Percentiles rank a stretch among this genome's conserved stretches.
Conservation (phyloP, 2,113 vertebrate genomes). For the Mustelus asterias region DNA sequence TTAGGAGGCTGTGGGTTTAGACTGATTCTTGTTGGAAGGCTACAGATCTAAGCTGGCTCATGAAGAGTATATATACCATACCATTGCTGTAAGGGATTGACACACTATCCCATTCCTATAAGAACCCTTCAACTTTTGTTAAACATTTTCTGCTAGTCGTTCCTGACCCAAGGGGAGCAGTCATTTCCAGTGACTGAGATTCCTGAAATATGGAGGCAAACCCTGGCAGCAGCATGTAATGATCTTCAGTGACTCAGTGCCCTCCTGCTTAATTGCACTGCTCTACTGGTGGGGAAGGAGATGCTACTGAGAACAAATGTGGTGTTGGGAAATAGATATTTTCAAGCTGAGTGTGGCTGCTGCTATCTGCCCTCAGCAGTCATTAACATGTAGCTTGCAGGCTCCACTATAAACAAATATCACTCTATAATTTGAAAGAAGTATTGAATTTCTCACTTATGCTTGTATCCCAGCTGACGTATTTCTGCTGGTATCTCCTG, state of each 20-base stretch:
- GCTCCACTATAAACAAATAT: neutral
- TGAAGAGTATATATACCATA: neutral
- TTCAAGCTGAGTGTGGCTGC: neutral
- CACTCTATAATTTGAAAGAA: neutral
- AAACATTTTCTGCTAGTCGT: neutral
- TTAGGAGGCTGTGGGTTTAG: neutral
- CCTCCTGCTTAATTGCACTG: neutral
- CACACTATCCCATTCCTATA: neutral
- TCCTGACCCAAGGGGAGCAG: neutral
- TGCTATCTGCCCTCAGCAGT: neutral
- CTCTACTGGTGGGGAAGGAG: neutral
- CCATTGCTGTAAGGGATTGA: neutral
- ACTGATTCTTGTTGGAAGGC: neutral
- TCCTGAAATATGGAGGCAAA: neutral
- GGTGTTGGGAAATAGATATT: neutral
- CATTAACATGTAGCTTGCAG: neutral
- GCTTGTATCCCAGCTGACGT: conserved; percentile 45
- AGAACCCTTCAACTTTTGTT: neutral
- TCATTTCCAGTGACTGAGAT: neutral
- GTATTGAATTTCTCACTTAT: neutral
- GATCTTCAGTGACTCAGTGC: neutral
- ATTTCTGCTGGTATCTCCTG: conserved; percentile 56
- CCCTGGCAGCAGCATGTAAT: neutral
- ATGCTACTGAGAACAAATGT: neutral
- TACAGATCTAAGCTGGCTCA: neutral